A percentile compares a stretch with the other conserved stretches of the same genome.
Evolutionary conservation across 1,140 invertebrate species (phyloP).

Genomic region (Grapholita molesta): DNA sequence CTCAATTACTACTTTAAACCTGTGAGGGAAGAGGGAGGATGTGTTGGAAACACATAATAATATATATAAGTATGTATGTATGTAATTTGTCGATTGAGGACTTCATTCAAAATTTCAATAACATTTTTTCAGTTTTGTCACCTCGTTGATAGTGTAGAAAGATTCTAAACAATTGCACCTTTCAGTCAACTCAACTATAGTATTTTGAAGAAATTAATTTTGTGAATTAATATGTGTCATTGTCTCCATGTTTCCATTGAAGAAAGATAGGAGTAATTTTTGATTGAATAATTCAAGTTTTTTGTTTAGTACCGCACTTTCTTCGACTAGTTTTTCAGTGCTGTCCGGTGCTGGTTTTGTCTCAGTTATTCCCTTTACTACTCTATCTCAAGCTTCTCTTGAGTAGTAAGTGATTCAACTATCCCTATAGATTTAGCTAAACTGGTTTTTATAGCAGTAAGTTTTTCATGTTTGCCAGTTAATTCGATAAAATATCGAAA

Average conservation of each 20-base stretch:
- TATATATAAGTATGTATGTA: no score
- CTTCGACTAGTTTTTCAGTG: conserved; percentile 76
- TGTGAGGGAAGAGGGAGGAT: no score
- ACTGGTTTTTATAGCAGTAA: conserved; percentile 82
- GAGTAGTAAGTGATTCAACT: conserved; percentile 81
- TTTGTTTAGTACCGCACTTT: conserved; percentile 80
- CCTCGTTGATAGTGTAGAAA: conserved; percentile 77
- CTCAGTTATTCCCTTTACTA: conserved; percentile 67
- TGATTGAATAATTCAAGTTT: conserved; percentile 83
- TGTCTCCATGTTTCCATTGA: conserved; percentile 84
- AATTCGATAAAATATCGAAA: no score
- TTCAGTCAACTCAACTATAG: conserved; percentile 78
- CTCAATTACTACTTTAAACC: no score
- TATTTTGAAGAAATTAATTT: conserved; percentile 78
- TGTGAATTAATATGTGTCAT: conserved; percentile 82
- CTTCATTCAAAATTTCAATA: conserved; percentile 60
- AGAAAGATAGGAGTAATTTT: no score
- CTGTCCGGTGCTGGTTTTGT: conserved; percentile 55
- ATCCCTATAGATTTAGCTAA: conserved; percentile 85
- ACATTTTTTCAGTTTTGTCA: conserved; percentile 79
- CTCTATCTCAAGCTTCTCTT: conserved; percentile 80
- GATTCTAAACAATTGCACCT: conserved; percentile 74
- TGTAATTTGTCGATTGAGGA: conserved; percentile 65
- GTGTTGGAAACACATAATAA: no score
- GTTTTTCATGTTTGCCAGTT: conserved; percentile 82